phyloP scores from a whole-genome alignment of 2,797 vertebrate genomes.

The Clarias platycephalus region DNA sequence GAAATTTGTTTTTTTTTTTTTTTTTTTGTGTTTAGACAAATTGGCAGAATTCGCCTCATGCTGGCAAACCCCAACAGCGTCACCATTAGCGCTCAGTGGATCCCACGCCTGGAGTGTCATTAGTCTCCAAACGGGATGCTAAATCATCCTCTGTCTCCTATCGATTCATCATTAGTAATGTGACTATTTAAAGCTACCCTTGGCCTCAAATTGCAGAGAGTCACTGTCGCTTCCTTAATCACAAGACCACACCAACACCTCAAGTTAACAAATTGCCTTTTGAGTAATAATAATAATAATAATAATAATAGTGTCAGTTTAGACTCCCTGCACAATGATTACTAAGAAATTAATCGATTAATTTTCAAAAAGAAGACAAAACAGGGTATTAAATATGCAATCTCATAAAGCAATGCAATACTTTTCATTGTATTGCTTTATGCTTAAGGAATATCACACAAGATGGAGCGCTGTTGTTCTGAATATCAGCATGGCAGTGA shows the following conservation, averaged over 20 bases:
- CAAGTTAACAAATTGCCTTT: not conserved
- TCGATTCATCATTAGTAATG: slow-evolving; percentile 77
- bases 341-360: too few species aligned
- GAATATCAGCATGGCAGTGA: too few species aligned
- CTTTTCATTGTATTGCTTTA: too few species aligned
- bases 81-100: slow-evolving; percentile 54
- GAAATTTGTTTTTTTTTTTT: not conserved
- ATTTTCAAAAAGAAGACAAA: too few species aligned
- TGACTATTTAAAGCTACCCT: slow-evolving; percentile 73
- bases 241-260: not conserved
- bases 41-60: slow-evolving; percentile 47
- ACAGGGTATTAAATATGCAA: too few species aligned
- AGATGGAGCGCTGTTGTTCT: too few species aligned
- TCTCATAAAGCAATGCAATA: too few species aligned
- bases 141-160: slow-evolving; percentile 71
- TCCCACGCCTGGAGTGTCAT: slow-evolving; percentile 65
- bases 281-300: not conserved
- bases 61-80: slow-evolving; percentile 39
- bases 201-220: not conserved
- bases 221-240: not conserved
- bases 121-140: slow-evolving; percentile 73
- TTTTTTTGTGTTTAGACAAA: slow-evolving; percentile 24
- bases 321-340: too few species aligned
- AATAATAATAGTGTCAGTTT: not conserved
- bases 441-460: too few species aligned